Conservation (phyloP, 2,888 invertebrate genomes). For the Autographa pulchrina region DNA sequence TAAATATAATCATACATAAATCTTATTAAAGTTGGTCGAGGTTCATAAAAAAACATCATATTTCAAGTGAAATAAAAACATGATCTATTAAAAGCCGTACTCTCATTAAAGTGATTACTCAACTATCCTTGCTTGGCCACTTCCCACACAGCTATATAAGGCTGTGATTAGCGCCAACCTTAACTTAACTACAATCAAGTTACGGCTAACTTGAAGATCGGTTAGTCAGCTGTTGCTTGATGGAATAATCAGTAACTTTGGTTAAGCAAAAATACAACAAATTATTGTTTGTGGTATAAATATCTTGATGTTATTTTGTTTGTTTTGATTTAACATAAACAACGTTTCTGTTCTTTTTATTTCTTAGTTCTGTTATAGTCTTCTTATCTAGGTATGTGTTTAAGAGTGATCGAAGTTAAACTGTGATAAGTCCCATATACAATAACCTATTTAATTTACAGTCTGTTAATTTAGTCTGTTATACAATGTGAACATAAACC, state of each 20-base stretch:
- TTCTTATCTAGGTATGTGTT: too few species aligned
- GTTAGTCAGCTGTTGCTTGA: slow-evolving; percentile 11
- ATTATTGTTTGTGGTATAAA: not conserved
- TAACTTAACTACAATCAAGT: slow-evolving; percentile 37
- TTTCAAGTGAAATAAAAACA: not conserved
- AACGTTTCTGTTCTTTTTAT: too few species aligned
- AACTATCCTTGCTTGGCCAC: not conserved
- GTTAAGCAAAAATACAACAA: not conserved
- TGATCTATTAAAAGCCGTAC: not conserved
- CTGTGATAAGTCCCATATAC: too few species aligned
- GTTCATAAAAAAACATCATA: not conserved
- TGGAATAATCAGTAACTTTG: not conserved
- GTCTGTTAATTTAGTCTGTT: too few species aligned
- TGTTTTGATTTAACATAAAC: not conserved
- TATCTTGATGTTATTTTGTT: not conserved
- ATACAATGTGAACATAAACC: too few species aligned
- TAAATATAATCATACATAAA: too few species aligned
- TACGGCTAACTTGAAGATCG: slow-evolving; percentile 26
- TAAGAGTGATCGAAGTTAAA: too few species aligned
- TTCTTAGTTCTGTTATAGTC: too few species aligned
- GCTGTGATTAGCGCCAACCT: slow-evolving; percentile 41
- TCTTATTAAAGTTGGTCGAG: too few species aligned
- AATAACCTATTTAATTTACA: too few species aligned
- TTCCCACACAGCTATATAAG: slow-evolving; percentile 8
- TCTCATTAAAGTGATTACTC: not conserved